Conservation (phyloP, 2,113 vertebrate species). For the Platysteira castanea region DNA sequence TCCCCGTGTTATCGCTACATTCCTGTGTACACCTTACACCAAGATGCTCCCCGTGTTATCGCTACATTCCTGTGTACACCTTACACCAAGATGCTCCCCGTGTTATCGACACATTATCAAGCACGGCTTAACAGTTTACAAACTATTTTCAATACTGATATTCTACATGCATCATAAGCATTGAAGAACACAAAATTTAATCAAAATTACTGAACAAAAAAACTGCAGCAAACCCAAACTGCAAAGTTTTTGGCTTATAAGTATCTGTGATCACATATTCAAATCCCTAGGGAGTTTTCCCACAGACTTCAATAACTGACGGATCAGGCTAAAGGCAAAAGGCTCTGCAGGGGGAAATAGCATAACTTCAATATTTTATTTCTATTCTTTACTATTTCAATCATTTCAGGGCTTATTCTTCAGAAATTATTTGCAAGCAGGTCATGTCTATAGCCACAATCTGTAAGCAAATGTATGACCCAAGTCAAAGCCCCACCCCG, state of each 20-base stretch:
- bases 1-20: neutral
- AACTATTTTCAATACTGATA: neutral
- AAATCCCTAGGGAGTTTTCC: neutral
- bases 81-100: neutral
- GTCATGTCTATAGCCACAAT: neutral
- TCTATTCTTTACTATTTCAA: neutral
- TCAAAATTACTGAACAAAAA: neutral
- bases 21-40: rapidly evolving
- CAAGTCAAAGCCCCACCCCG: neutral
- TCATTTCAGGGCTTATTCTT: neutral
- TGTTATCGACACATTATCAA: neutral
- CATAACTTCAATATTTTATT: neutral
- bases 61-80: rapidly evolving
- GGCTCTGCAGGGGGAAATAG: neutral
- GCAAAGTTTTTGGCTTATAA: neutral
- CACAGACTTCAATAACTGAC: neutral
- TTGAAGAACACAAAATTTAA: neutral
- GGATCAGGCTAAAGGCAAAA: neutral
- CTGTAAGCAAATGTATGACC: neutral
- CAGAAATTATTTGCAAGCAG: neutral
- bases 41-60: neutral
- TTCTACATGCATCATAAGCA: neutral
- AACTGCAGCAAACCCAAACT: neutral
- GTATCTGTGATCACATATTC: neutral
- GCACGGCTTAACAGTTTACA: neutral